phyloP scores from a whole-genome alignment of 2,797 vertebrate genomes.

The Falco columbarius region DNA sequence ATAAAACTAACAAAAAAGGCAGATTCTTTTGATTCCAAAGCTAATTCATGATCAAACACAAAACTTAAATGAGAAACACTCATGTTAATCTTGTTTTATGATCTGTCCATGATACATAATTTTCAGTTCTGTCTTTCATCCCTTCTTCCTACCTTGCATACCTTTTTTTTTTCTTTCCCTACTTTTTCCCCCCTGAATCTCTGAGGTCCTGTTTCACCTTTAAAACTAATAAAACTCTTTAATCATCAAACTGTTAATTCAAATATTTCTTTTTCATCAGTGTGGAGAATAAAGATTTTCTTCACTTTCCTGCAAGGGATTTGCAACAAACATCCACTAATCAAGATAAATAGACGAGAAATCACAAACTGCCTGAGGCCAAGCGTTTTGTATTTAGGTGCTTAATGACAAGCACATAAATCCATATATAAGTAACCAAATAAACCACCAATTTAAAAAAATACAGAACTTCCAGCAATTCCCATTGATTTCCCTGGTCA shows the following conservation, averaged over 20 bases:
- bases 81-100: neutral
- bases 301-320: constrained; percentile 8
- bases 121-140: neutral
- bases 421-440: constrained; percentile 40
- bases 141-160: neutral
- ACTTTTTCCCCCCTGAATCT: neutral
- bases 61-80: neutral
- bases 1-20: neutral
- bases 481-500: constrained; percentile 22
- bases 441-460: constrained; percentile 27
- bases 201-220: neutral
- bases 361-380: neutral
- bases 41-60: neutral
- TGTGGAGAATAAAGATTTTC: constrained; percentile 27
- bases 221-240: constrained; percentile 68
- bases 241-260: constrained; percentile 63
- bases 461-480: constrained; percentile 23
- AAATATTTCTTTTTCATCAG: constrained; percentile 54
- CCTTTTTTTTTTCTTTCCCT: neutral
- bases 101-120: neutral
- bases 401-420: constrained; percentile 54
- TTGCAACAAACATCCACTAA: constrained; percentile 11
- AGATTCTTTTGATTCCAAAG: neutral
- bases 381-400: neutral
- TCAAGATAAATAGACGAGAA: constrained; percentile 40